Percentiles rank a stretch among this genome's conserved stretches.
These are phyloP conservation scores for Drosophila phalerata DNA, from an alignment of 2,888 invertebrate species.

Conservation along the genomic window DNA sequence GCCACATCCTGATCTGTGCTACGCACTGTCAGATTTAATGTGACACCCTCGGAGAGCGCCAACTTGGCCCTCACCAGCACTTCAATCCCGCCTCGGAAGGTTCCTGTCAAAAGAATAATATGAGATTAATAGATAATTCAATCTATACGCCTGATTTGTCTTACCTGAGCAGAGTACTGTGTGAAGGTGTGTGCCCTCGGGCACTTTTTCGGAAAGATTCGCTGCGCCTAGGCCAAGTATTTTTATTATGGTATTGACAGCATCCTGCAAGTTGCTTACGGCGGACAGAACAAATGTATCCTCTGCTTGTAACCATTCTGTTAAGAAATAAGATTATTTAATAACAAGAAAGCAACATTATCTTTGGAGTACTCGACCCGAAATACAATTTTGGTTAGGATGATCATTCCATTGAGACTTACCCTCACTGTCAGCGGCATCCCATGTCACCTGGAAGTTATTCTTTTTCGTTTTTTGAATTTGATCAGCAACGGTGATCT, in stretches of 20 bases:
- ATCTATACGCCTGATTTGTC: too few relatives aligned
- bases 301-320: conserved; percentile 90
- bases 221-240: conserved; percentile 94
- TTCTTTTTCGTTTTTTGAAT: conserved; percentile 92
- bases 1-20: conserved; percentile 94
- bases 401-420: conserved; percentile 11
- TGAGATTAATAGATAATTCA: background rate
- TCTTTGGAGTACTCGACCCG: too few relatives aligned
- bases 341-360: background rate
- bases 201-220: conserved; percentile 93
- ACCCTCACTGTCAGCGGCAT: conserved; percentile 88
- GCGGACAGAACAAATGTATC: conserved; percentile 96
- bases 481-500: conserved; percentile 94
- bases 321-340: conserved; percentile 9
- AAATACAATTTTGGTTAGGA: too few relatives aligned
- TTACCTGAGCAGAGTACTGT: conserved; percentile 92
- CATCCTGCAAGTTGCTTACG: conserved; percentile 92
- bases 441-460: conserved; percentile 93
- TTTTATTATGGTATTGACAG: conserved; percentile 92
- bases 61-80: conserved; percentile 95
- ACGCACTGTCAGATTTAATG: conserved; percentile 96
- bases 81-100: conserved; percentile 96
- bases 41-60: conserved; percentile 91
- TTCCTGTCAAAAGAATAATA: conserved; percentile 86
- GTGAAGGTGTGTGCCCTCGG: conserved; percentile 93